These are phyloP conservation scores for Agapetus fuscipes DNA, from an alignment of 2,888 invertebrate genomes.

Conservation along the genomic window DNA sequence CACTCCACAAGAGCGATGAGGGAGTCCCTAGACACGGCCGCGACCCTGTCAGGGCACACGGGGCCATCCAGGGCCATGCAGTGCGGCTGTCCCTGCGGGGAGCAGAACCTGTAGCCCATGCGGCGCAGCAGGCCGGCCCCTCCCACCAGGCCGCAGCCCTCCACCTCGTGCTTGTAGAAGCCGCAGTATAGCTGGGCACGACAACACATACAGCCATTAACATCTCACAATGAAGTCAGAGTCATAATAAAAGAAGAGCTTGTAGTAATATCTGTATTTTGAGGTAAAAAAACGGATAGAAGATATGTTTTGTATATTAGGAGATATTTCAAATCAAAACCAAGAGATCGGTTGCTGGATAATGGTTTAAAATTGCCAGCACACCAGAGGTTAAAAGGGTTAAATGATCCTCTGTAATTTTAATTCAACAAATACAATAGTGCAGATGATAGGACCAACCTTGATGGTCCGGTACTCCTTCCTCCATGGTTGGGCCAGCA, in stretches of 20 bases:
- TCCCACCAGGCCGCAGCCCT: slow-evolving; percentile 63
- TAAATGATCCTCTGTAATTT: too few species aligned
- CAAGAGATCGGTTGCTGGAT: too few species aligned
- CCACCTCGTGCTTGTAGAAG: slow-evolving; percentile 80
- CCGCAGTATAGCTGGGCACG: slow-evolving; percentile 69
- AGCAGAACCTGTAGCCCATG: slow-evolving; percentile 68
- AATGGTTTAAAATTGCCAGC: too few species aligned
- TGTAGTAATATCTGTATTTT: too few species aligned
- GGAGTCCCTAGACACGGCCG: slow-evolving; percentile 72
- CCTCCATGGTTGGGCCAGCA: slow-evolving; percentile 81
- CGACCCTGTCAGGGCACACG: slow-evolving; percentile 72
- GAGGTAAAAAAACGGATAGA: too few species aligned
- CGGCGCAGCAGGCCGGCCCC: slow-evolving; percentile 68
- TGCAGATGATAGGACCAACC: too few species aligned
- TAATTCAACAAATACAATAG: too few species aligned
- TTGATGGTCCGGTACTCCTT: slow-evolving; percentile 74
- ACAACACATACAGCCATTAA: neutral
- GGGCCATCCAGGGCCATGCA: slow-evolving; percentile 58
- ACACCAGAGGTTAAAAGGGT: too few species aligned
- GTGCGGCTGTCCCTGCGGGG: slow-evolving; percentile 42
- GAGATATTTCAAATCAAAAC: neutral
- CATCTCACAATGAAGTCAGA: neutral
- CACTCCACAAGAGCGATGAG: slow-evolving; percentile 82
- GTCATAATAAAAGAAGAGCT: too few species aligned
- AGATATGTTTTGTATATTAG: too few species aligned